Percentiles rank a stretch among this genome's conserved stretches.
phyloP scores from a whole-genome alignment of 2,113 vertebrate species.

The Glaucidium brasilianum region DNA sequence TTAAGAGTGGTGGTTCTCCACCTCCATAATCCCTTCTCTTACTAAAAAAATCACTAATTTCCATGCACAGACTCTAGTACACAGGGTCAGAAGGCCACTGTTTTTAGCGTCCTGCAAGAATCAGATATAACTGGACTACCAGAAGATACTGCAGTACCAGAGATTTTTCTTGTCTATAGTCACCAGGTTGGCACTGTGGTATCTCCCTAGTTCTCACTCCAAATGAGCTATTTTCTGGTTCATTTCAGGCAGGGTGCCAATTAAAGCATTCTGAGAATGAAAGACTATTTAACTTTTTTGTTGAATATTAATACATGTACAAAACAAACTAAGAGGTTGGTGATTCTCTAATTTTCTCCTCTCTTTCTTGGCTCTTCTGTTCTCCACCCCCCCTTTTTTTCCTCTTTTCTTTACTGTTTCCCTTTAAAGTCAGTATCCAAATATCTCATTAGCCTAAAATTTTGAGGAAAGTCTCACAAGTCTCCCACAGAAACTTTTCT shows the following conservation, averaged over 20 bases:
- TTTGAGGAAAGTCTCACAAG: not conserved
- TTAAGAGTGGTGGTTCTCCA: not conserved
- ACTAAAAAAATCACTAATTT: not conserved
- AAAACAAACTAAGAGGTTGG: not conserved
- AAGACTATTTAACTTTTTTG: not conserved
- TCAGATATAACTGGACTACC: not conserved
- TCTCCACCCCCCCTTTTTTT: not conserved
- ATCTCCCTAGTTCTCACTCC: not conserved
- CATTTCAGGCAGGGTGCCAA: conserved; percentile 38
- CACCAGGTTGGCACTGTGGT: not conserved
- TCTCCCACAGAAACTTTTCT: not conserved
- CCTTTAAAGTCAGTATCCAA: not conserved
- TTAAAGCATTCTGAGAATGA: not conserved
- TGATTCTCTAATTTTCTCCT: not conserved
- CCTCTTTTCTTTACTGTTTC: not conserved
- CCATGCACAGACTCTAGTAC: not conserved
- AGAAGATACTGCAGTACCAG: not conserved
- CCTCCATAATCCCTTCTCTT: not conserved
- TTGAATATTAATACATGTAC: not conserved
- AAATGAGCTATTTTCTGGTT: conserved; percentile 1
- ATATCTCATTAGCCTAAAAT: not conserved
- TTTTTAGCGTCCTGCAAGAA: not conserved
- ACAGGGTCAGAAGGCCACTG: not conserved
- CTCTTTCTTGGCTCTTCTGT: not conserved
- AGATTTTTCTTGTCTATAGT: not conserved